phyloP scores from a whole-genome alignment of 2,113 vertebrate genomes.

The Hemicordylus capensis region DNA sequence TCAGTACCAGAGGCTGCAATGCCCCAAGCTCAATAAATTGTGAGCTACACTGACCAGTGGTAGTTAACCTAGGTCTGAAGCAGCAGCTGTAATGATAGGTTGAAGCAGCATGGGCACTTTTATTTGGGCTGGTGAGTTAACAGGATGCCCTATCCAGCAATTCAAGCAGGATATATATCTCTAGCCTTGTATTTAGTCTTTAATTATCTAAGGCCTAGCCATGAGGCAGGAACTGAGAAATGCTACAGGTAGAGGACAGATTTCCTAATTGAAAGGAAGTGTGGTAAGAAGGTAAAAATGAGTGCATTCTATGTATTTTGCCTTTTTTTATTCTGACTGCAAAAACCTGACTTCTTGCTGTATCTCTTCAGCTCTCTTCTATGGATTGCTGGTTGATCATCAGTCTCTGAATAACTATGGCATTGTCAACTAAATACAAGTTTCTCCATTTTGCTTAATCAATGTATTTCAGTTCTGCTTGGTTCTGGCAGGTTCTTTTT shows the following conservation, averaged over 20 bases:
- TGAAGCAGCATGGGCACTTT: background rate
- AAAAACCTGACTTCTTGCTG: background rate
- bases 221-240: background rate
- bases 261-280: background rate
- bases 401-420: background rate
- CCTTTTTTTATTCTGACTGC: background rate
- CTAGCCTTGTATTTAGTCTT: background rate
- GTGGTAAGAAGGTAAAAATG: background rate
- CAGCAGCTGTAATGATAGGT: background rate
- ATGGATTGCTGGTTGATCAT: background rate
- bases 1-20: background rate
- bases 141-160: background rate
- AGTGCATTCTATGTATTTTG: background rate
- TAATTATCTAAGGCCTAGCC: background rate
- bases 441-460: background rate
- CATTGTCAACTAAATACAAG: background rate
- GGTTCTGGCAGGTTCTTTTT: rapidly evolving
- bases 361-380: background rate
- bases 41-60: background rate
- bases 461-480: background rate
- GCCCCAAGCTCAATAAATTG: background rate
- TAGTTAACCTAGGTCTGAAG: background rate
- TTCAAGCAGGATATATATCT: background rate
- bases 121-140: background rate
- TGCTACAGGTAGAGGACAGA: background rate